Evolutionary conservation across 2,888 invertebrate species (phyloP).

Genomic region (Plagodis dolabraria): DNA sequence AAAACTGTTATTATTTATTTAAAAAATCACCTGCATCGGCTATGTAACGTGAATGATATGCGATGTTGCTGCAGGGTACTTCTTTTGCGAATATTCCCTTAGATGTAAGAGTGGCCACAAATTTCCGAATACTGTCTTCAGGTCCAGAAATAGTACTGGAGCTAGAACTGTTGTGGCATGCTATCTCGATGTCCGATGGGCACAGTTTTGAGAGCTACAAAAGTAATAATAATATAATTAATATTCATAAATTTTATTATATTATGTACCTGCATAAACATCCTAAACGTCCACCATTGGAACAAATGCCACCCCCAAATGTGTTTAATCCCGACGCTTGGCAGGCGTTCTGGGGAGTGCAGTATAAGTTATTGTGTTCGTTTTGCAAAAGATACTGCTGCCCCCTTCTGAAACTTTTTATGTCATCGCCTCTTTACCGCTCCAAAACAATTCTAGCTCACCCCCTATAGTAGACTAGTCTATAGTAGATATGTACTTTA

Average conservation of each 20-base stretch:
- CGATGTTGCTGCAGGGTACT: slow-evolving; percentile 89
- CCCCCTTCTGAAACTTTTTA: no score
- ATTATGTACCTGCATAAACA: not conserved
- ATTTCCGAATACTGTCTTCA: slow-evolving; percentile 81
- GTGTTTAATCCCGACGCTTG: no score
- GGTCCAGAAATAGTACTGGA: slow-evolving; percentile 91
- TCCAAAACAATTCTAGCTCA: no score
- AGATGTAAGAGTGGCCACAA: slow-evolving; percentile 72
- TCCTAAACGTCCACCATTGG: not conserved
- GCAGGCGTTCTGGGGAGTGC: no score
- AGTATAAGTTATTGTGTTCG: no score
- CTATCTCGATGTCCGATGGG: slow-evolving; percentile 83
- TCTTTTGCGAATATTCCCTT: slow-evolving; percentile 53
- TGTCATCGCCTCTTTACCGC: no score
- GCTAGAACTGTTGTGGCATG: slow-evolving; percentile 91
- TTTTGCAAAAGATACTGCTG: no score
- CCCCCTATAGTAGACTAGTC: no score
- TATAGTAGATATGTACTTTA: no score
- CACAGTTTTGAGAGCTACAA: slow-evolving; percentile 40
- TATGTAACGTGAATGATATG: slow-evolving; percentile 93
- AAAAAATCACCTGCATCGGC: slow-evolving; percentile 74
- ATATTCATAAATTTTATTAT: no score
- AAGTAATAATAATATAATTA: not conserved
- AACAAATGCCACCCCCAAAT: no score
- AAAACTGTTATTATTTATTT: not conserved